These are phyloP conservation scores for Zelleria hepariella DNA, from an alignment of 2,888 invertebrate species.

Conservation along the genomic window DNA sequence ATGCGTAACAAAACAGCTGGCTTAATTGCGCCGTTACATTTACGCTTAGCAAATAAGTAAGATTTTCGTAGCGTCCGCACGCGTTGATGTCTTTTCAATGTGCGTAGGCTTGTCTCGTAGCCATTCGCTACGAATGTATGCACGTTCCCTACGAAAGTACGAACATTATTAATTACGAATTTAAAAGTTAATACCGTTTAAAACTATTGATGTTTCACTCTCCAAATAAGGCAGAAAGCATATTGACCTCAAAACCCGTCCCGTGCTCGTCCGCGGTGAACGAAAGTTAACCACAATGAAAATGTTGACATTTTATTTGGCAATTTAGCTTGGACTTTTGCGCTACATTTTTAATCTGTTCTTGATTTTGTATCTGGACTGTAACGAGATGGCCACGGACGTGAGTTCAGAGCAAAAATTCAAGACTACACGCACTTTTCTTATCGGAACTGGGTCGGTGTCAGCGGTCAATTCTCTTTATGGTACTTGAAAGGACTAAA, in stretches of 20 bases:
- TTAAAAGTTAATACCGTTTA: no score
- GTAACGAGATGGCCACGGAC: not conserved
- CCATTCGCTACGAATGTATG: not conserved
- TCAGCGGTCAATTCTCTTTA: not conserved
- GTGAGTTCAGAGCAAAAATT: not conserved
- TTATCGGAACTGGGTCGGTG: not conserved
- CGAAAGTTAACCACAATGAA: not conserved
- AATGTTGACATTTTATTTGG: not conserved
- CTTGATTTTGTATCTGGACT: not conserved
- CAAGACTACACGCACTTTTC: not conserved
- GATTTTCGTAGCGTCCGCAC: not conserved
- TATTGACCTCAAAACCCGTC: not conserved
- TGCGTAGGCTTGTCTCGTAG: not conserved
- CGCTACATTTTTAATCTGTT: not conserved
- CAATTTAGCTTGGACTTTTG: not conserved
- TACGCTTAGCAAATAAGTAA: not conserved
- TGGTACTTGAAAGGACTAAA: not conserved
- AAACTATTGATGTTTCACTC: no score
- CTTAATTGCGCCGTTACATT: not conserved
- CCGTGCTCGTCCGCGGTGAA: not conserved
- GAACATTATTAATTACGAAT: no score
- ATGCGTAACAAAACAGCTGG: not conserved
- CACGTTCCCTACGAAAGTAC: no score
- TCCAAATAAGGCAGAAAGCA: not conserved
- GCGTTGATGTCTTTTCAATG: constrained; percentile 1